phyloP scores from a whole-genome alignment of 2,888 invertebrate genomes.

The Sarcophaga variegata region DNA sequence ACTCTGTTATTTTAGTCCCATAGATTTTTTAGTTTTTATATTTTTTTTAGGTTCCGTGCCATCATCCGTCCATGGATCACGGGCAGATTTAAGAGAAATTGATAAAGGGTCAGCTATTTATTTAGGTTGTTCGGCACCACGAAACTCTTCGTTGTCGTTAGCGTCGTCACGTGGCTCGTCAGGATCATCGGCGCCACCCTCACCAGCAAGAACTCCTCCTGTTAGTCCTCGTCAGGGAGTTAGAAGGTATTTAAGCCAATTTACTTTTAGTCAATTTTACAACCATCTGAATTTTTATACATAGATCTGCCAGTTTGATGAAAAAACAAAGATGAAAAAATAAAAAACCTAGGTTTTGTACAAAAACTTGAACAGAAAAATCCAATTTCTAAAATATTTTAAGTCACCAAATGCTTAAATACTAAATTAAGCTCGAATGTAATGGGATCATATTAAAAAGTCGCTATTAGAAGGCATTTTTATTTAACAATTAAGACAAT shows the following conservation, averaged over 20 bases:
- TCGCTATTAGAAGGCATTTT: slow-evolving; percentile 35
- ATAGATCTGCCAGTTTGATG: slow-evolving; percentile 76
- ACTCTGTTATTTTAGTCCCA: slow-evolving; percentile 35
- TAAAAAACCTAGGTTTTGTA: slow-evolving; percentile 72
- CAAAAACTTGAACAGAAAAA: slow-evolving; percentile 28
- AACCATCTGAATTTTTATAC: neutral
- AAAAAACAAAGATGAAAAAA: slow-evolving; percentile 78
- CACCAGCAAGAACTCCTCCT: slow-evolving; percentile 89
- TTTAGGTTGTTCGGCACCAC: slow-evolving; percentile 82
- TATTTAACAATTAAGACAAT: slow-evolving; percentile 42
- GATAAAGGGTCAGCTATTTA: slow-evolving; percentile 85
- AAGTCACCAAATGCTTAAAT: neutral
- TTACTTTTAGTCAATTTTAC: neutral
- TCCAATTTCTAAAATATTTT: neutral
- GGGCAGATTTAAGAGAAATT: slow-evolving; percentile 86
- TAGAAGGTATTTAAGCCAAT: slow-evolving; percentile 76
- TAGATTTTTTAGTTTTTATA: slow-evolving; percentile 32
- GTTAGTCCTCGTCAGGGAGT: slow-evolving; percentile 88
- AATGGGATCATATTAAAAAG: slow-evolving; percentile 44
- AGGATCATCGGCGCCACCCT: slow-evolving; percentile 88
- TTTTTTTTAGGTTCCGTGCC: slow-evolving; percentile 85
- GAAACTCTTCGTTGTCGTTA: slow-evolving; percentile 76
- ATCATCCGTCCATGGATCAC: slow-evolving; percentile 88
- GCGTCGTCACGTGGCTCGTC: slow-evolving; percentile 83
- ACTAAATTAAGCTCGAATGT: neutral